Base-by-base conservation (phyloP, 2,797 vertebrate genomes). In the Hydrolagus colliei region DNA sequence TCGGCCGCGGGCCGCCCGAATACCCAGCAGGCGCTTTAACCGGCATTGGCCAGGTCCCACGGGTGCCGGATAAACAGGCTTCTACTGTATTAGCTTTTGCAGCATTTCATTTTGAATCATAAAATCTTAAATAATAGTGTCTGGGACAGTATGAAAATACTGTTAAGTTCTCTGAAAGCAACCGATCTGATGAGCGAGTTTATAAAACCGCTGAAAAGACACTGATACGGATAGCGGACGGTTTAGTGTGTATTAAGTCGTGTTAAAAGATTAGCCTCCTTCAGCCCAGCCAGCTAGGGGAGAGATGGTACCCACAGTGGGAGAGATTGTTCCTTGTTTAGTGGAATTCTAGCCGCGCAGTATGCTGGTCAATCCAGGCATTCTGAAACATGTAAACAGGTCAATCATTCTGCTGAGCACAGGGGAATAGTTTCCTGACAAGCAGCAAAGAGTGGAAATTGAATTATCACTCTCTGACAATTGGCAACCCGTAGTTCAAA, bases 341-440 rank as follows among this genome's bases (percentile, higher is more conserved):
- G 75, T 61, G 14, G 75, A 77, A 77, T 61, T 77, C 20, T 12
- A 77, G 61, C 75, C 59, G 35, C 8, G n/a, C 75, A 11, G 9
- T 18, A 52, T 18, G 59, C 20, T 61, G 18, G 52, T 61, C 75
- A 77, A 77, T 52, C 41, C 41, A 77, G 52, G 18, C 75, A 77
- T 77, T 77, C n/a, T 77, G 52, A 11, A 76, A 77, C 18, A 61
- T 74, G 73, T 77, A 22, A 76, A 77, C 75, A 77, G 75, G 75
- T 77, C 20, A 77, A 61, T 77, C 52, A 77, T 77, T 77, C 52
- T 77, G 52, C 52, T 61, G 18, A n/a, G 52, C 75, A 77, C n/a
- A 52, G 41, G 9, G 27, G 52, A 77, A 77, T 77, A 77, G 18
- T 59, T 77, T 77, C 11, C n/a, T 10, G 41, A n/a, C 75, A 52